Evolutionary conservation across 2,797 vertebrate genomes (phyloP).

Genomic region (Sebastes minor): DNA sequence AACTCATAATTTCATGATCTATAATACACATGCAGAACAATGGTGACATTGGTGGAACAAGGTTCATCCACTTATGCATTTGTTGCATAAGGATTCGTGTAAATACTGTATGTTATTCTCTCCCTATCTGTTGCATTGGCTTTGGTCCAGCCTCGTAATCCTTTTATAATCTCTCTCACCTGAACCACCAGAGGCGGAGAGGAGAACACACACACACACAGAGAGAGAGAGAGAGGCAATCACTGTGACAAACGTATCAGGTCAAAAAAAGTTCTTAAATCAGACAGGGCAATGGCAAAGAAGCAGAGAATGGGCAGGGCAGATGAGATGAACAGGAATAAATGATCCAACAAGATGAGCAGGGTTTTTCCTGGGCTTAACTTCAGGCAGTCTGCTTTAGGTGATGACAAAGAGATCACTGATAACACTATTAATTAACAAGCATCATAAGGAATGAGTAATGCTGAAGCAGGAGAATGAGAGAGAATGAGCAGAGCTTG

Average conservation of each 20-base stretch:
- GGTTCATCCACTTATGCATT: neutral
- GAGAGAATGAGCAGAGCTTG: neutral
- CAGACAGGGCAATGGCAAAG: neutral
- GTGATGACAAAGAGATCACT: neutral
- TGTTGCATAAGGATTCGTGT: neutral
- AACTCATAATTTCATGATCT: neutral
- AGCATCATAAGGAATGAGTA: neutral
- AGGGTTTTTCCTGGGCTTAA: neutral
- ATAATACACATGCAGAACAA: neutral
- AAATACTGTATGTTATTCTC: neutral
- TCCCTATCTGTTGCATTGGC: neutral
- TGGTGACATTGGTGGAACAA: neutral
- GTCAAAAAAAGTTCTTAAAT: neutral
- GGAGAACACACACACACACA: neutral
- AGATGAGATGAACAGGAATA: neutral
- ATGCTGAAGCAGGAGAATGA: neutral
- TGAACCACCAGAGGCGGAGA: slow-evolving; percentile 3
- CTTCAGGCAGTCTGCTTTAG: neutral
- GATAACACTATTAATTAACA: neutral
- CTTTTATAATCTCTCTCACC: slow-evolving; percentile 26
- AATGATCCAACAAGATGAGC: neutral
- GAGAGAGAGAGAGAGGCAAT: neutral
- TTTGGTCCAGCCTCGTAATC: slow-evolving; percentile 33
- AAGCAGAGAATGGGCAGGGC: neutral
- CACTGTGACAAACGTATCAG: neutral